phyloP scores from a whole-genome alignment of 2,797 vertebrate species.

The Cryptoprocta ferox region DNA sequence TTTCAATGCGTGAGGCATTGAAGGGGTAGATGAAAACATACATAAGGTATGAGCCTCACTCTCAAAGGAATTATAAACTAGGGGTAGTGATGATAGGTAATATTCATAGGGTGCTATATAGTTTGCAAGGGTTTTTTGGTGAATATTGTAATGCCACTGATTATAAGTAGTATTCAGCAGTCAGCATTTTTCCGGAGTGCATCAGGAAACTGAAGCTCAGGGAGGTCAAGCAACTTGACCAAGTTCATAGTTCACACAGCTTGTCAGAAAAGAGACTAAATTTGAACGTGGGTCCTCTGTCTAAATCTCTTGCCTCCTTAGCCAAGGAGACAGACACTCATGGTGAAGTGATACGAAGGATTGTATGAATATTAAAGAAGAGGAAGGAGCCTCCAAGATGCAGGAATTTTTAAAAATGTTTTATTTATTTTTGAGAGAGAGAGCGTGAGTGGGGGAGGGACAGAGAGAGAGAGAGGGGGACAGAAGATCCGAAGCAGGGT shows the following conservation, averaged over 20 bases:
- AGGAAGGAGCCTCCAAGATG: background rate
- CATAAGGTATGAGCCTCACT: background rate
- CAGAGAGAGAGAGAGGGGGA: too few species aligned
- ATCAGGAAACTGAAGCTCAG: background rate
- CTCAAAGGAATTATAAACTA: slow-evolving; percentile 14
- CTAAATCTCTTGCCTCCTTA: background rate
- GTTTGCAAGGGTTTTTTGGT: background rate
- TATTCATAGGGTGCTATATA: background rate
- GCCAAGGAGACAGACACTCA: background rate
- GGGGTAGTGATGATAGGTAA: background rate
- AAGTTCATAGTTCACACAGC: background rate
- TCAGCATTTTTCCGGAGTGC: background rate
- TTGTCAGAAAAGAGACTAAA: background rate
- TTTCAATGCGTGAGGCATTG: background rate
- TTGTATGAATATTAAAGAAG: background rate
- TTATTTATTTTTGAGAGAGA: too few species aligned
- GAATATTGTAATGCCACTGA: background rate
- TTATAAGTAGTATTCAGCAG: background rate
- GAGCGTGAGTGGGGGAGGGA: too few species aligned
- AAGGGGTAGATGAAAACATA: slow-evolving; percentile 4
- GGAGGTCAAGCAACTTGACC: slow-evolving; percentile 13
- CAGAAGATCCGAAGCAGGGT: too few species aligned
- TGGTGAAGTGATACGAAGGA: background rate
- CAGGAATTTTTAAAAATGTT: background rate
- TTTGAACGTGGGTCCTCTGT: slow-evolving; percentile 18